A percentile compares a stretch with the other conserved stretches of the same genome.
Evolutionary conservation across 2,888 invertebrate species (phyloP).

Genomic region (Frankliniella fusca): DNA sequence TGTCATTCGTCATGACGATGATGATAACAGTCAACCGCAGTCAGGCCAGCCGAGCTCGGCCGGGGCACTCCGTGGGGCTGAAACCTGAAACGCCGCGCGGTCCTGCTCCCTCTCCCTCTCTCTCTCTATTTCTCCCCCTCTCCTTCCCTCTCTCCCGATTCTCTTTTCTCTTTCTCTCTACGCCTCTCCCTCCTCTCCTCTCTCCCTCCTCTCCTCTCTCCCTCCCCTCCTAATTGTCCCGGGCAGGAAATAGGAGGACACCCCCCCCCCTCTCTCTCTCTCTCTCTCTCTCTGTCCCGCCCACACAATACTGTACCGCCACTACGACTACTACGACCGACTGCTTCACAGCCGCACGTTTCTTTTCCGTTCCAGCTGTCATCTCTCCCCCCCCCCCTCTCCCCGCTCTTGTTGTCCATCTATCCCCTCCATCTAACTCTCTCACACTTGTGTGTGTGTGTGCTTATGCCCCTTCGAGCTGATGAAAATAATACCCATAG

Average conservation of each 20-base stretch:
- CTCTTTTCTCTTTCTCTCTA: not conserved
- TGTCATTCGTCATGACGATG: too few species aligned
- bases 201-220: not conserved
- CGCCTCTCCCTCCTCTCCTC: not conserved
- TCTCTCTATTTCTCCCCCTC: not conserved
- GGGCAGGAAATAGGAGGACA: not conserved
- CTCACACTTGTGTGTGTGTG: too few species aligned
- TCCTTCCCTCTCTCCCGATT: not conserved
- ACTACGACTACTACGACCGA: not conserved
- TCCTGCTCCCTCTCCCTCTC: not conserved
- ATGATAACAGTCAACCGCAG: too few species aligned
- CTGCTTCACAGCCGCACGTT: not conserved
- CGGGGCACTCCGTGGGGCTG: not conserved
- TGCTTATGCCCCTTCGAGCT: too few species aligned
- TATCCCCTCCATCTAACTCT: too few species aligned
- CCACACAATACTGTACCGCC: not conserved
- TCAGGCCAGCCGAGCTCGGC: not conserved
- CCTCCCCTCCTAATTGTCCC: constrained; percentile 1
- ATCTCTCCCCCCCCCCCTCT: not conserved
- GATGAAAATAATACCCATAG: too few species aligned
- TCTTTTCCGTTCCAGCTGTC: constrained; percentile 10
- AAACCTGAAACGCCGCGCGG: not conserved
- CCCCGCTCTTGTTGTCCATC: not conserved
- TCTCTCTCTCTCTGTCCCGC: too few species aligned
- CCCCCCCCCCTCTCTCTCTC: not conserved